Evolutionary conservation across 35 echinoderm and acorn worm species (phyloP).

Genomic region (Hemicentrotus pulcherrimus): DNA sequence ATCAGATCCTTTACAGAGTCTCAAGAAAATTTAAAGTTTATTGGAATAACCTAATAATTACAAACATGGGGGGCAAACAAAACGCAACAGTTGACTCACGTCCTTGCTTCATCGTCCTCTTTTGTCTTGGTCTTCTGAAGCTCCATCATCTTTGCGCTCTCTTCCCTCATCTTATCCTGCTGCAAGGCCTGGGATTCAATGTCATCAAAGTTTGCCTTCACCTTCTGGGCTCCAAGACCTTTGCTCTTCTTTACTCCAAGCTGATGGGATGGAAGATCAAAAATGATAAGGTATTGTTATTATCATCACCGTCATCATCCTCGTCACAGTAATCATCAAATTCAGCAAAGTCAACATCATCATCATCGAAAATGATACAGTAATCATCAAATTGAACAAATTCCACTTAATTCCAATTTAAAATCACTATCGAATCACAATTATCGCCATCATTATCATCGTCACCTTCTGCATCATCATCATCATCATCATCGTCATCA

Average conservation of each 20-base stretch:
- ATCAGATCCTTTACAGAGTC: too few relatives aligned
- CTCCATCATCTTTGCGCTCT: constrained; percentile 51
- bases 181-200: constrained; percentile 87
- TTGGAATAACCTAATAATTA: too few relatives aligned
- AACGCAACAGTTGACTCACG: constrained; percentile 55
- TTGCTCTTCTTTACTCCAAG: constrained; percentile 90
- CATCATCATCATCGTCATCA: constrained; percentile 14
- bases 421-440: neutral
- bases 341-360: neutral
- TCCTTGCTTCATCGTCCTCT: constrained; percentile 84
- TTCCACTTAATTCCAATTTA: too few relatives aligned
- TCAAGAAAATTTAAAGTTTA: too few relatives aligned
- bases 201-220: constrained; percentile 94
- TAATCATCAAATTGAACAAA: too few relatives aligned
- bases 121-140: constrained; percentile 79
- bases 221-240: constrained; percentile 88
- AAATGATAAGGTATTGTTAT: neutral
- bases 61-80: too few relatives aligned
- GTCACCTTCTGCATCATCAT: neutral
- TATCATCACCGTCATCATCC: neutral
- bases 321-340: too few relatives aligned
- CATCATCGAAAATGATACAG: too few relatives aligned
- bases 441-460: neutral
- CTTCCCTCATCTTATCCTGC: constrained; percentile 83
- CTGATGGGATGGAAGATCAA: constrained; percentile 28